phyloP scores from a whole-genome alignment of 2,888 invertebrate species.

The Cephus sareptanus region DNA sequence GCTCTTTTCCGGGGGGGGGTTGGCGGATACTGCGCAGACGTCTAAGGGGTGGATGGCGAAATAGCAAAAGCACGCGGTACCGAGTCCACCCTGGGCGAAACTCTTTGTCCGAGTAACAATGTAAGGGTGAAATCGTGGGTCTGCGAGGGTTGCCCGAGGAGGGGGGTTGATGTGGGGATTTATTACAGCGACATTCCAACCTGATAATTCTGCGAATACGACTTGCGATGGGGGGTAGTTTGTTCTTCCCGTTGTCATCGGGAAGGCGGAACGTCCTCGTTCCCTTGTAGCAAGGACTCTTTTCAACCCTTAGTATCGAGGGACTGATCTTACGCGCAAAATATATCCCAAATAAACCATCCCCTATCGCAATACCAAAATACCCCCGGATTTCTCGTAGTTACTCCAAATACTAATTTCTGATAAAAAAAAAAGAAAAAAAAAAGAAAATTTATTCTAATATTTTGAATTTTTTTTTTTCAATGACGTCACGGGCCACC shows the following conservation, averaged over 20 bases:
- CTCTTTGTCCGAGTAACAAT: slow-evolving; percentile 64
- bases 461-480: neutral
- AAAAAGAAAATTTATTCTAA: too few species aligned
- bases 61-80: slow-evolving; percentile 31
- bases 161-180: slow-evolving; percentile 56
- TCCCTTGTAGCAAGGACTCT: neutral
- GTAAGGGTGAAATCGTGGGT: slow-evolving; percentile 55
- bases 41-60: slow-evolving; percentile 6
- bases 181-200: slow-evolving; percentile 61
- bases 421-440: neutral
- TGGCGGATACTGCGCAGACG: neutral
- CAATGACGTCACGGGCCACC: neutral
- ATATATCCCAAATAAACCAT: neutral
- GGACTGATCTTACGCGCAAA: neutral
- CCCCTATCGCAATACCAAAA: neutral
- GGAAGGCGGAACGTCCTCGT: neutral
- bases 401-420: neutral
- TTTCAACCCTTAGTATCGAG: neutral
- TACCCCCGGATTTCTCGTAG: neutral
- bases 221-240: slow-evolving; percentile 11
- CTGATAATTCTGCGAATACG: slow-evolving; percentile 56
- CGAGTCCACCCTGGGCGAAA: slow-evolving; percentile 53
- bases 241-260: slow-evolving; percentile 9
- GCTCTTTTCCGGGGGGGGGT: neutral
- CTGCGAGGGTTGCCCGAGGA: slow-evolving; percentile 30